phyloP scores from a whole-genome alignment of 2,113 vertebrate genomes.

The Tupaia tana region DNA sequence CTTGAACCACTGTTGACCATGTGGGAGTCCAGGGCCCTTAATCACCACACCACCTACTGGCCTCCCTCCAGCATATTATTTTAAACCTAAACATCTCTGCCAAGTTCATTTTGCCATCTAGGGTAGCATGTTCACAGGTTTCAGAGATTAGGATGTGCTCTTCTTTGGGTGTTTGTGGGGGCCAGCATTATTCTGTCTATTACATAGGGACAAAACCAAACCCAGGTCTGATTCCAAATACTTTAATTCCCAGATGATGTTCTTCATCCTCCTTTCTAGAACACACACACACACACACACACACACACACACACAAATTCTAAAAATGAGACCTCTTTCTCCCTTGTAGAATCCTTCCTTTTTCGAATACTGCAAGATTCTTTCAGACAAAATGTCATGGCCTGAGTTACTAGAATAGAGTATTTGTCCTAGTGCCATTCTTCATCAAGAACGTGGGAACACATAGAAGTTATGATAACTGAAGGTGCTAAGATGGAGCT shows the following conservation, averaged over 20 bases:
- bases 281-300: neutral
- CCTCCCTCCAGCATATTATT: neutral
- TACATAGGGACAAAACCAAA: neutral
- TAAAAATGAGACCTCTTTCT: neutral
- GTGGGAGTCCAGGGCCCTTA: no score
- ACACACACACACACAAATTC: neutral
- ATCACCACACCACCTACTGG: no score
- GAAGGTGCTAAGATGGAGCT: neutral
- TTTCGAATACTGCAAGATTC: neutral
- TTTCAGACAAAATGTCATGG: neutral
- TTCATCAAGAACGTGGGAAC: neutral
- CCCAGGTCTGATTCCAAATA: neutral
- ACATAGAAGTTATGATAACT: neutral
- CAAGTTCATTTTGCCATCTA: neutral
- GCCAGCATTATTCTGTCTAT: neutral
- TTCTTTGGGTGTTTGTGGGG: neutral
- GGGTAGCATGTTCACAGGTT: neutral
- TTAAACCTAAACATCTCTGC: neutral
- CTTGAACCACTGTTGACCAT: no score
- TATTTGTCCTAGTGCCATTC: neutral
- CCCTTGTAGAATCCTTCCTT: neutral
- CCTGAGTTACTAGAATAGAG: neutral
- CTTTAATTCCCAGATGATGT: neutral
- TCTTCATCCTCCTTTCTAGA: neutral
- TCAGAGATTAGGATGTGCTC: neutral